phyloP scores from a whole-genome alignment of 2,888 invertebrate species.

The Lepeophtheirus nordmannii region DNA sequence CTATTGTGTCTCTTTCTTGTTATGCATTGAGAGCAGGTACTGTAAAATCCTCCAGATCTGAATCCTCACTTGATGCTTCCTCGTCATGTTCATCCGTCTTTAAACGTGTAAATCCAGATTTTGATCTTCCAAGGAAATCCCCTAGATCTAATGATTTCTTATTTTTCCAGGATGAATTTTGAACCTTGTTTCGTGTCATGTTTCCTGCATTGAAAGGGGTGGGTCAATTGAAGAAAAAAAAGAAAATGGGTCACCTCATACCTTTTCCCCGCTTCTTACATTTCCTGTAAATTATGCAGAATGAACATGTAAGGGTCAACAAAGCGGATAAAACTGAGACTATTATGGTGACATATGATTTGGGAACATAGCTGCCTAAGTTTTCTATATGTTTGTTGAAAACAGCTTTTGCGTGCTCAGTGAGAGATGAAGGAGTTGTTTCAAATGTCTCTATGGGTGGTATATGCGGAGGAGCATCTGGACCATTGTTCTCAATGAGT shows the following conservation, averaged over 20 bases:
- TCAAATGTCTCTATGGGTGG: not conserved
- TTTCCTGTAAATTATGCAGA: not conserved
- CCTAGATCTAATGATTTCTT: slow-evolving; percentile 14
- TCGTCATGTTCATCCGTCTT: slow-evolving; percentile 19
- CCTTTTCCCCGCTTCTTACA: slow-evolving; percentile 22
- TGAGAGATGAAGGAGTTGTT: slow-evolving; percentile 1
- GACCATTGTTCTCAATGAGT: not conserved
- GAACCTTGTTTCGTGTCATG: not conserved
- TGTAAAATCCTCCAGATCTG: slow-evolving; percentile 19
- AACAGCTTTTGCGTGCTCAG: not conserved
- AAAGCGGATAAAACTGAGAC: not conserved
- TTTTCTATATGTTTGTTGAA: slow-evolving; percentile 1
- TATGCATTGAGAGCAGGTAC: slow-evolving; percentile 21
- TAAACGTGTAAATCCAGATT: slow-evolving; percentile 9
- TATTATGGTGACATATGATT: not conserved
- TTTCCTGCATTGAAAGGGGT: not conserved
- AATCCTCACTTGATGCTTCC: slow-evolving; percentile 8
- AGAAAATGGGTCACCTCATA: not conserved
- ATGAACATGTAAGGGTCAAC: not conserved
- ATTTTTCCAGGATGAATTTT: not conserved
- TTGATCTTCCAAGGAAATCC: slow-evolving; percentile 18
- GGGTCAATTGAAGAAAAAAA: not conserved
- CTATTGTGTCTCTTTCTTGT: not conserved
- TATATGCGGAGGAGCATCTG: not conserved
- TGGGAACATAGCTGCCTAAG: slow-evolving; percentile 1